Conservation (phyloP, 2,797 vertebrate species). For the Cuniculus paca region DNA sequence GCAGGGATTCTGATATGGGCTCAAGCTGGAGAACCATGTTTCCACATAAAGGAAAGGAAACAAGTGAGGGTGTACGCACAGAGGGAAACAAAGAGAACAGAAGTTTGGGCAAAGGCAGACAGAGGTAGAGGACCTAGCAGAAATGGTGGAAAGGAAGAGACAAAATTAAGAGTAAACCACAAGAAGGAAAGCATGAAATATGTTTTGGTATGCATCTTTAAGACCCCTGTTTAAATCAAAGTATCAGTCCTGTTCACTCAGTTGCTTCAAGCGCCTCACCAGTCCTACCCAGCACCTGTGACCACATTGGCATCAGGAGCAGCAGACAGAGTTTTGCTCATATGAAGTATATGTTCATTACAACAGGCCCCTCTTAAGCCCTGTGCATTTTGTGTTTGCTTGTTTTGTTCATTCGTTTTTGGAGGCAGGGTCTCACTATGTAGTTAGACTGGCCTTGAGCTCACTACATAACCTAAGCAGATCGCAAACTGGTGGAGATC, state of each 20-base stretch:
- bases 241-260: background rate
- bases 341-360: background rate
- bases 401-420: background rate
- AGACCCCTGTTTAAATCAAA: background rate
- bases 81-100: background rate
- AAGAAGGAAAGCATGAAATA: background rate
- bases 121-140: background rate
- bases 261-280: background rate
- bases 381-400: background rate
- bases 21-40: background rate
- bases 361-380: background rate
- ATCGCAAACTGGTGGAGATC: background rate
- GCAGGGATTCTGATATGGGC: background rate
- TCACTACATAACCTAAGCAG: background rate
- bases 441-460: background rate
- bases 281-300: background rate
- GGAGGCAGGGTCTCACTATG: background rate
- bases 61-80: background rate
- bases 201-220: background rate
- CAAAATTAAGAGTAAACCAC: background rate
- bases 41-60: background rate
- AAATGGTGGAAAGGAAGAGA: background rate
- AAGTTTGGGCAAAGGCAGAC: background rate
- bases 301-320: background rate
- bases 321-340: background rate